A percentile compares a stretch with the other conserved stretches of the same genome.
phyloP scores from a whole-genome alignment of 2,113 vertebrate species.

The Gobius niger region DNA sequence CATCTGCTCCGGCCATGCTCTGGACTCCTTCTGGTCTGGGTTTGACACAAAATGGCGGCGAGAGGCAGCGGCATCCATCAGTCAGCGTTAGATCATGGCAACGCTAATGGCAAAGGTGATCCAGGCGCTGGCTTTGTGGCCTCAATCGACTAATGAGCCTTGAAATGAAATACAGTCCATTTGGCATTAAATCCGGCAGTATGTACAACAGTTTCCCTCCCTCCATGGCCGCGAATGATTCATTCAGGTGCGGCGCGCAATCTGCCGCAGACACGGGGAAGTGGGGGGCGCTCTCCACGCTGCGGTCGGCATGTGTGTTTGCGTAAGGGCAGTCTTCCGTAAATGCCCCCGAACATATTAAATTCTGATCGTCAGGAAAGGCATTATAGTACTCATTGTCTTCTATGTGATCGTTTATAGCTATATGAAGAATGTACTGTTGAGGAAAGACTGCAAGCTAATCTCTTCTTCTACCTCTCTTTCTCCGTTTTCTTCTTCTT shows the following conservation, averaged over 20 bases:
- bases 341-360: background rate
- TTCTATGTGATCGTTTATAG: no score
- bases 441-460: no score
- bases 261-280: background rate
- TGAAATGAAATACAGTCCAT: slow-evolving; percentile 56
- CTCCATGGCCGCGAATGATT: slow-evolving; percentile 4
- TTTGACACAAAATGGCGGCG: background rate
- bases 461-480: no score
- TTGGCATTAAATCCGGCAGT: slow-evolving; percentile 35
- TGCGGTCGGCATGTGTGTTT: background rate
- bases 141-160: slow-evolving; percentile 44
- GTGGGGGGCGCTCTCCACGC: background rate
- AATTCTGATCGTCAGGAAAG: background rate
- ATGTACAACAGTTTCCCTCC: slow-evolving; percentile 21
- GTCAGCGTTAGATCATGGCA: slow-evolving; percentile 21
- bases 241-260: background rate
- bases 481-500: no score
- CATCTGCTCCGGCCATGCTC: background rate
- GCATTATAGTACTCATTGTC: background rate
- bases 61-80: slow-evolving; percentile 15
- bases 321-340: background rate
- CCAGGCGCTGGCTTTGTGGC: slow-evolving; percentile 25
- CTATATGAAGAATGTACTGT: no score
- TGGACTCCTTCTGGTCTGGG: background rate
- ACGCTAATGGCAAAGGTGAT: slow-evolving; percentile 36